These are phyloP conservation scores for Vesta saturnalis DNA, from an alignment of 2,888 invertebrate species.

Conservation along the genomic window DNA sequence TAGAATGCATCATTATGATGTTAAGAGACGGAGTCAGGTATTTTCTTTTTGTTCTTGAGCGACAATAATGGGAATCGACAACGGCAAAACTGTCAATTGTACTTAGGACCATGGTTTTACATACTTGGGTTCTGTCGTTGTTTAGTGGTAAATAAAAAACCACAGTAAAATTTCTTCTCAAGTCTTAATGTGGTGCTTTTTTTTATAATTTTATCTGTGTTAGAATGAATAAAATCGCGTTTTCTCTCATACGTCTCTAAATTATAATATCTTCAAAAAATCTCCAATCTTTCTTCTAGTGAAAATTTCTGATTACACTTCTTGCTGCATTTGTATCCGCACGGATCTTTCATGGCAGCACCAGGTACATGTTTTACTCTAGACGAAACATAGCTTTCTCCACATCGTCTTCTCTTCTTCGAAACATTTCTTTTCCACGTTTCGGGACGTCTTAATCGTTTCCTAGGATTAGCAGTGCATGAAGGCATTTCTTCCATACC, in stretches of 20 bases:
- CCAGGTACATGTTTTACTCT: background rate
- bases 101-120: background rate
- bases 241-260: too few species aligned
- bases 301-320: too few species aligned
- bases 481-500: background rate
- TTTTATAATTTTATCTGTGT: too few species aligned
- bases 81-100: background rate
- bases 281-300: background rate
- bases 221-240: too few species aligned
- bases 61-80: too few species aligned
- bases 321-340: background rate
- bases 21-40: conserved; percentile 12
- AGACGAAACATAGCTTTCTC: background rate
- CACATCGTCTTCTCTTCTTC: background rate
- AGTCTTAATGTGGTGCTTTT: background rate
- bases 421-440: background rate
- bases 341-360: background rate
- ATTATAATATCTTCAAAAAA: background rate
- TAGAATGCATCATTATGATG: too few species aligned
- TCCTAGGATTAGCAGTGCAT: too few species aligned
- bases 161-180: background rate
- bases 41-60: conserved; percentile 10
- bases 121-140: background rate
- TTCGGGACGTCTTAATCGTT: too few species aligned
- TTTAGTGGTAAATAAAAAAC: too few species aligned